Evolutionary conservation across 2,888 invertebrate genomes (phyloP).

Genomic region (Archips xylosteana): DNA sequence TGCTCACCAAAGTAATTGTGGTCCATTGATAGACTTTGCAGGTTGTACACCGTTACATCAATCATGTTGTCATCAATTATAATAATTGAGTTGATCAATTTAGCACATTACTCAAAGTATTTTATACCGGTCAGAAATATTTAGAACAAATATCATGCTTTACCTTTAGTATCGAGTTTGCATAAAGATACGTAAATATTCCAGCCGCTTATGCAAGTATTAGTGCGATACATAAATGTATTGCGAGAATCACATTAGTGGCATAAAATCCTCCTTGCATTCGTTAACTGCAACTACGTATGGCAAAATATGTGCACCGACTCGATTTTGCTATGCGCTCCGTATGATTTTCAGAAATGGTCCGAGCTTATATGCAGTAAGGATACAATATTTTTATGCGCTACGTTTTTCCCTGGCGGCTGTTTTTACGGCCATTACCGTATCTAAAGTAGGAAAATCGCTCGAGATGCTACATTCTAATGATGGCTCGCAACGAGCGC

Average conservation of each 20-base stretch:
- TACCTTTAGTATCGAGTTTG: conserved; percentile 22
- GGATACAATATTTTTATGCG: conserved; percentile 85
- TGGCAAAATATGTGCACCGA: conserved; percentile 81
- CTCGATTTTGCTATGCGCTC: conserved; percentile 75
- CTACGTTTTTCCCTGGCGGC: conserved; percentile 74
- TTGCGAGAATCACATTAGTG: conserved; percentile 79
- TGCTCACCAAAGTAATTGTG: not conserved
- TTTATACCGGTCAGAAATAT: conserved; percentile 24
- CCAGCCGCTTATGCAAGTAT: conserved; percentile 59
- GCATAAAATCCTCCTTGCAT: conserved; percentile 83
- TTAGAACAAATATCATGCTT: conserved; percentile 37
- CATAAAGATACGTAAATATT: conserved; percentile 44
- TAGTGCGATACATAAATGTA: conserved; percentile 70
- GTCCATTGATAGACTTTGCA: not conserved
- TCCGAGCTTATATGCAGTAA: conserved; percentile 75
- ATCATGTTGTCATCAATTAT: conserved; percentile 13
- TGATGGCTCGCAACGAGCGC: conserved; percentile 77
- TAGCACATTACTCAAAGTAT: conserved; percentile 18
- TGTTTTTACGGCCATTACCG: conserved; percentile 81
- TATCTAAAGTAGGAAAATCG: conserved; percentile 84
- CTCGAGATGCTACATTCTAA: conserved; percentile 83
- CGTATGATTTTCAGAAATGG: conserved; percentile 86
- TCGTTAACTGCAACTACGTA: conserved; percentile 76
- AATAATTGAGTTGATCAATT: conserved; percentile 14
- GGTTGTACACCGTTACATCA: not conserved